Base-by-base conservation (phyloP, 2,888 invertebrate genomes). In the Norana najaformis region DNA sequence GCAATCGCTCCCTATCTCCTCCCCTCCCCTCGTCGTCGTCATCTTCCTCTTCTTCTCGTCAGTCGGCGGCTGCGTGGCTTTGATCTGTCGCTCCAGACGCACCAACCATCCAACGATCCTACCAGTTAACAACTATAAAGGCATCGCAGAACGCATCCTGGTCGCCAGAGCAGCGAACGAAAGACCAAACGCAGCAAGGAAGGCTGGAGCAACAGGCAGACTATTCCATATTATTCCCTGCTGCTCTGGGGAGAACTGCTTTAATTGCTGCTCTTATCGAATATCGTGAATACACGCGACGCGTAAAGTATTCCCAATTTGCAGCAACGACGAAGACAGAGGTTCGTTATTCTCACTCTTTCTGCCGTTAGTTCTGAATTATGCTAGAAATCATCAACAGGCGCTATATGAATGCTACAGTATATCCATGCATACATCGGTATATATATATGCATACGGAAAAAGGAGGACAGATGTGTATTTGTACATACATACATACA, bases 11-110 rank as follows among this genome's bases (percentile, higher is more conserved):
- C n/a, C 69, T 69, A 30, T n/a, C 16, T n/a, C n/a, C 69, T n/a
- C 13, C 6, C 23, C 69, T 69, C 69, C n/a, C 69, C n/a, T 69
- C 69, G 69, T 69, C 69, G 69, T 69, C 69, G 11, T 69, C 69
- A n/a, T 69, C 69, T 69, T 69, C 69, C 30, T 69, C 69, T 69
- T 69, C 69, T 69, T 69, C 69, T 69, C 30, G 30, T 69, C 69
- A n/a, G 69, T 69, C 69, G 69, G 69, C 69, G 69, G 30, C 69
- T 30, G 69, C 69, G 8, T 69, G n/a, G 69, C 69, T 69, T 69
- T 69, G 69, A 69, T 69, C 69, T 69, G 69, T 69, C 69, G 69
- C 69, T 11, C 69, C 69, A 69, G 69, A 69, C 69, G n/a, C 69
- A 69, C 69, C 30, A 13, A 69, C 69, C 69, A n/a, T n/a, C 69